Conservation (phyloP, 2,888 invertebrate species). For the Seladonia tumulorum region DNA sequence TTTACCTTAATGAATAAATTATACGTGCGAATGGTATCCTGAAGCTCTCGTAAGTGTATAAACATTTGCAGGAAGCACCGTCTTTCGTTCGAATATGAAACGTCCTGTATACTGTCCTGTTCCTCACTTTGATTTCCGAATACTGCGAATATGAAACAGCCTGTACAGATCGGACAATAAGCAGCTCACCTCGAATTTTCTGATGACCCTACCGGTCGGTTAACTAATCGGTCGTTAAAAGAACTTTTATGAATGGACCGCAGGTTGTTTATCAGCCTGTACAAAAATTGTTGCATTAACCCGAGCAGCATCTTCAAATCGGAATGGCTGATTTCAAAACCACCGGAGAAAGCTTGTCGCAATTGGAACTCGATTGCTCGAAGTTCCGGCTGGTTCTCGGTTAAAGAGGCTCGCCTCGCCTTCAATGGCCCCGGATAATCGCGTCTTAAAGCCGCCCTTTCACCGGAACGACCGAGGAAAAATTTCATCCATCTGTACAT, state of each 20-base stretch:
- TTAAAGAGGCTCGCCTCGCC: slow-evolving; percentile 19
- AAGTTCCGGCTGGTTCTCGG: slow-evolving; percentile 16
- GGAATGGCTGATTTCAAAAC: background rate
- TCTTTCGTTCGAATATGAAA: too few relatives aligned
- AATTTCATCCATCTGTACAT: background rate
- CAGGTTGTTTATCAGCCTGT: background rate
- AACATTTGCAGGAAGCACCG: background rate
- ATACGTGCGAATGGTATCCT: background rate
- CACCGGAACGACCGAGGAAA: slow-evolving; percentile 13
- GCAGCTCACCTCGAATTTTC: too few relatives aligned
- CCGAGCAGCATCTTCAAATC: background rate
- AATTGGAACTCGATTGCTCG: slow-evolving; percentile 19
- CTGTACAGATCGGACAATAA: background rate
- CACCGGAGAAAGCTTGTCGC: slow-evolving; percentile 19
- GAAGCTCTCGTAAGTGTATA: background rate
- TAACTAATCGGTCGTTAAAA: too few relatives aligned
- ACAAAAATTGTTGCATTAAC: background rate
- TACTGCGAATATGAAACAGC: background rate
- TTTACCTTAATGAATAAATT: background rate
- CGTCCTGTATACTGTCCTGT: too few relatives aligned
- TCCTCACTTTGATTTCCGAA: background rate
- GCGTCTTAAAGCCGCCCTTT: slow-evolving; percentile 20
- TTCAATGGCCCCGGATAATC: slow-evolving; percentile 30
- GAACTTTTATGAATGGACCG: too few relatives aligned
- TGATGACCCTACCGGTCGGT: too few relatives aligned